Percentiles rank a stretch among this genome's conserved stretches.
Conservation (phyloP, 2,888 invertebrate genomes). For the Ashinkailepas kermadecensis region DNA sequence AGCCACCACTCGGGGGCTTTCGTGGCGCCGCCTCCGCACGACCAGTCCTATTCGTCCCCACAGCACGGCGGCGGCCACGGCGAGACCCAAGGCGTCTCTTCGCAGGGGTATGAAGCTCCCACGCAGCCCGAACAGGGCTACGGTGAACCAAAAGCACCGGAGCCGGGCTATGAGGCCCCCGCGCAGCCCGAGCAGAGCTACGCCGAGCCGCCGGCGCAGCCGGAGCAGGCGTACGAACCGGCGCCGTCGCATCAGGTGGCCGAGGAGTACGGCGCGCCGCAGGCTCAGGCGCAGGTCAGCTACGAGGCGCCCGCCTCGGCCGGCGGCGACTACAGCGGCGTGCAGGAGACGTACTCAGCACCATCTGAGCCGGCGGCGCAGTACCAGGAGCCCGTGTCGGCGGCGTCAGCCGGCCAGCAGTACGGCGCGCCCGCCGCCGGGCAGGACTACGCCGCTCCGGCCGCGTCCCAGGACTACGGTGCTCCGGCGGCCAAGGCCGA, state of each 20-base stretch:
- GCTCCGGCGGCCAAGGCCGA: slow-evolving; percentile 45
- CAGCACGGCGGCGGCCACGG: not conserved
- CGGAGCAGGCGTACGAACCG: slow-evolving; percentile 10
- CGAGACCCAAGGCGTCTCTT: not conserved
- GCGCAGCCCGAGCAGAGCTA: not conserved
- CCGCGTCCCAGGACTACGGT: not conserved
- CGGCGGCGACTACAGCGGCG: not conserved
- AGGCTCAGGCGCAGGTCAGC: slow-evolving; percentile 9
- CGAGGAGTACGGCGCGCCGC: slow-evolving; percentile 1
- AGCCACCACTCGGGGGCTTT: not conserved
- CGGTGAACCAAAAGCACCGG: not conserved
- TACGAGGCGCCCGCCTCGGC: not conserved
- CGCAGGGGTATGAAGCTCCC: not conserved
- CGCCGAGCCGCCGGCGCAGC: slow-evolving; percentile 13
- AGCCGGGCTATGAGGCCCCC: not conserved
- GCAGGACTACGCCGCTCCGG: not conserved
- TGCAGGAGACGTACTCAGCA: not conserved
- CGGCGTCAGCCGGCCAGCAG: not conserved
- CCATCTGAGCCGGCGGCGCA: not conserved
- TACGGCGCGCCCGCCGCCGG: not conserved
- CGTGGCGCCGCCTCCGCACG: not conserved
- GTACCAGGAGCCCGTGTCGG: too few relatives aligned
- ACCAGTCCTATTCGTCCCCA: not conserved
- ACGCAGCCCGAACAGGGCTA: not conserved
- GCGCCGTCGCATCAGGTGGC: slow-evolving; percentile 14